These are phyloP conservation scores for Sarcophaga variegata DNA, from an alignment of 2,888 invertebrate genomes.

Conservation along the genomic window DNA sequence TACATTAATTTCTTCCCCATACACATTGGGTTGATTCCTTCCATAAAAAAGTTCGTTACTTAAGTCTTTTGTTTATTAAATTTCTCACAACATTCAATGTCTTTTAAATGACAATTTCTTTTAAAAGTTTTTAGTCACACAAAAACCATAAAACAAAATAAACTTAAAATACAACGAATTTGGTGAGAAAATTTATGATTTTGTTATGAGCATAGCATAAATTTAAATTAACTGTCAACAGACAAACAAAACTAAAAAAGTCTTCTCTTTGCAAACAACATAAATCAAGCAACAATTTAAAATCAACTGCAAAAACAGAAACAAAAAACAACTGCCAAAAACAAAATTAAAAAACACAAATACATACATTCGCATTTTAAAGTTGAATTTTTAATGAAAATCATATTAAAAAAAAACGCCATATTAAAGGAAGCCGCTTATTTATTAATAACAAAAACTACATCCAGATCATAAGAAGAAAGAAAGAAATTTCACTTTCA, in stretches of 20 bases:
- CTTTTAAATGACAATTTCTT: conserved; percentile 50
- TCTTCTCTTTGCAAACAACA: conserved; percentile 51
- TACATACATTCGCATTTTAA: conserved; percentile 53
- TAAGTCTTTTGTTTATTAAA: conserved; percentile 38
- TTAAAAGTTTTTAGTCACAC: neutral
- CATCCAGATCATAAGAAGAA: conserved; percentile 32
- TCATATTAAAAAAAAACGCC: conserved; percentile 15
- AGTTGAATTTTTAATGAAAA: conserved; percentile 50
- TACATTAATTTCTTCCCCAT: too few species aligned
- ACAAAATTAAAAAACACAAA: conserved; percentile 33
- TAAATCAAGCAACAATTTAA: conserved; percentile 67
- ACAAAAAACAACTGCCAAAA: conserved; percentile 30
- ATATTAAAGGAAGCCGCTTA: conserved; percentile 48
- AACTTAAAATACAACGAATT: conserved; percentile 44
- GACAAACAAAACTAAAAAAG: conserved; percentile 48
- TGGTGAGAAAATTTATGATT: conserved; percentile 68
- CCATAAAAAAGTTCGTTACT: conserved; percentile 25
- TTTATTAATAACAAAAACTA: conserved; percentile 57
- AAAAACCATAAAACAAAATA: conserved; percentile 24
- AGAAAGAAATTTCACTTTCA: conserved; percentile 67
- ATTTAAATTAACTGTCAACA: conserved; percentile 69
- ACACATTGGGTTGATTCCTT: too few species aligned
- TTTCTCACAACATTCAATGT: conserved; percentile 8
- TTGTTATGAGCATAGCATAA: conserved; percentile 64
- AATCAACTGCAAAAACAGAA: conserved; percentile 36